A percentile compares a stretch with the other conserved stretches of the same genome.
These are phyloP conservation scores for Homarus gammarus DNA, from an alignment of 2,888 invertebrate species.

Conservation along the genomic window DNA sequence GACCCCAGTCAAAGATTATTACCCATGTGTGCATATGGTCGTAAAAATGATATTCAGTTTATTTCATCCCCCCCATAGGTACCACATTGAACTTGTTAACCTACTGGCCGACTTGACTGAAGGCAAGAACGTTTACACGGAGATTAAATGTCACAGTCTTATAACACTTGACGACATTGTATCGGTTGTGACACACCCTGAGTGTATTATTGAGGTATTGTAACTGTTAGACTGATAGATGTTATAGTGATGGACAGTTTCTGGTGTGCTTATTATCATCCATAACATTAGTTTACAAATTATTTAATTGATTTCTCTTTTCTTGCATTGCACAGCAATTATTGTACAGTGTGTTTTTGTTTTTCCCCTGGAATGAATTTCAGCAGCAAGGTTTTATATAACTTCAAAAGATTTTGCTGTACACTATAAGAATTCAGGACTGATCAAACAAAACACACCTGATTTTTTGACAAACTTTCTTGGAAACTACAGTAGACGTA, in stretches of 20 bases:
- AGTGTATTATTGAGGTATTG: slow-evolving; percentile 94
- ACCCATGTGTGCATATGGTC: neutral
- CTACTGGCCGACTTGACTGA: slow-evolving; percentile 97
- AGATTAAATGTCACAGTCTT: slow-evolving; percentile 98
- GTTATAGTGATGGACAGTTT: slow-evolving; percentile 11
- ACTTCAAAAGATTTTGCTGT: too few relatives aligned
- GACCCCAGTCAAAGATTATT: neutral
- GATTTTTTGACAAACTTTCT: too few relatives aligned
- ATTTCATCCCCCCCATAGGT: slow-evolving; percentile 80
- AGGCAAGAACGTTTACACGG: slow-evolving; percentile 99
- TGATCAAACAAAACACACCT: too few relatives aligned
- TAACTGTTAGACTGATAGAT: slow-evolving; percentile 22
- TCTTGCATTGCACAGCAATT: neutral
- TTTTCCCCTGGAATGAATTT: neutral
- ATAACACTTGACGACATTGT: slow-evolving; percentile 98
- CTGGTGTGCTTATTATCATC: neutral
- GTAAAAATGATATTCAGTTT: slow-evolving; percentile 17
- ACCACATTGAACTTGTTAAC: slow-evolving; percentile 97
- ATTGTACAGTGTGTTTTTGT: neutral
- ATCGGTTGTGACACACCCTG: slow-evolving; percentile 93
- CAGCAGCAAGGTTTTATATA: neutral
- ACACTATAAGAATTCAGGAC: too few relatives aligned
- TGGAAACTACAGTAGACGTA: too few relatives aligned
- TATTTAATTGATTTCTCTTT: slow-evolving; percentile 5
- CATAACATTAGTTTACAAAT: slow-evolving; percentile 5